phyloP scores from a whole-genome alignment of 2,797 vertebrate genomes.

The Hipposideros larvatus region DNA sequence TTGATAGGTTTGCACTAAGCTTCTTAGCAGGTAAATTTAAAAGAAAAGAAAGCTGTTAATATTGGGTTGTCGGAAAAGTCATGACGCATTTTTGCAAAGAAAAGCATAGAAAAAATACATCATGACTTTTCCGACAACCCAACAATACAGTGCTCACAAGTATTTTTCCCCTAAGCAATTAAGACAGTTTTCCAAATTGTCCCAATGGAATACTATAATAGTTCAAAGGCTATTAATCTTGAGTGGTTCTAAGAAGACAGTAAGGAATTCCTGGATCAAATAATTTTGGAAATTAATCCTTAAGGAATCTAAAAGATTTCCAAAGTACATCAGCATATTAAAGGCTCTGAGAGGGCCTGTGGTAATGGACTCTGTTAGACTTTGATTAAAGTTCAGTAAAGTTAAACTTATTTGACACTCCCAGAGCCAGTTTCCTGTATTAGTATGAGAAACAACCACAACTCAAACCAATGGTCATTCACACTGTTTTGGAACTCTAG shows the following conservation, averaged over 20 bases:
- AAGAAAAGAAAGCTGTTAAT: not conserved
- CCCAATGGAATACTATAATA: not conserved
- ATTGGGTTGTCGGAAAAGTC: too few relatives aligned
- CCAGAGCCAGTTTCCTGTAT: not conserved
- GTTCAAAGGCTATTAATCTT: constrained; percentile 15
- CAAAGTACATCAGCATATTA: not conserved
- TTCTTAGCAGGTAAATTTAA: constrained; percentile 16
- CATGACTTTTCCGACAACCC: too few relatives aligned
- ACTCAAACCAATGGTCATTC: not conserved
- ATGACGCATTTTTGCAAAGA: too few relatives aligned
- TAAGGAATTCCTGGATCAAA: constrained; percentile 48
- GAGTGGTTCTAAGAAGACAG: not conserved
- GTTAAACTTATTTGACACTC: not conserved
- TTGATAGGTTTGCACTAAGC: not conserved
- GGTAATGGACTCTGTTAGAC: not conserved
- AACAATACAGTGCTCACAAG: not conserved
- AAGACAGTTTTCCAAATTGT: not conserved
- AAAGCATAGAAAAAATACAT: too few relatives aligned
- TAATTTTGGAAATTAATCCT: not conserved
- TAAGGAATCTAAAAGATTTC: not conserved
- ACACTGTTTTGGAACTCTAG: not conserved
- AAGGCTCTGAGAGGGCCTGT: not conserved
- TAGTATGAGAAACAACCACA: constrained; percentile 29
- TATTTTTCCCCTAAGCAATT: not conserved
- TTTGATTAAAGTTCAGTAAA: constrained; percentile 7